phyloP scores from a whole-genome alignment of 2,888 invertebrate genomes.

The Sesamia inferens region DNA sequence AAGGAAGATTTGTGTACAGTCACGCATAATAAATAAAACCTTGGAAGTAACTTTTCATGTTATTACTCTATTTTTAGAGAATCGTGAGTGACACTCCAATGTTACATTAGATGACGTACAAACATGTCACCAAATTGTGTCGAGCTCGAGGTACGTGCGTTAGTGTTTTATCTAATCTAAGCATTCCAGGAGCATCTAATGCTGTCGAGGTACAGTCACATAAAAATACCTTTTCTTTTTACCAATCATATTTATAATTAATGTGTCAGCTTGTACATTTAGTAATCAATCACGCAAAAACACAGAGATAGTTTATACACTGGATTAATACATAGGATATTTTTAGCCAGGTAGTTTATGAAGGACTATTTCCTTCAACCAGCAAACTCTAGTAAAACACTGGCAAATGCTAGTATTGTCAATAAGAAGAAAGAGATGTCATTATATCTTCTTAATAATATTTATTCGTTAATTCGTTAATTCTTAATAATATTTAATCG shows the following conservation, averaged over 20 bases:
- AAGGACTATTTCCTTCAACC: neutral
- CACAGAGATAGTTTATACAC: neutral
- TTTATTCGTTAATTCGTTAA: too few relatives aligned
- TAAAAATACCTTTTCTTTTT: neutral
- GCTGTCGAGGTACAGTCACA: neutral
- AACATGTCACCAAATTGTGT: constrained; percentile 32
- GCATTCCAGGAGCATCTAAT: constrained; percentile 36
- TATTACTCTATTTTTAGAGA: constrained; percentile 54
- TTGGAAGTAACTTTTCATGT: constrained; percentile 45
- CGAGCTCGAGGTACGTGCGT: constrained; percentile 25
- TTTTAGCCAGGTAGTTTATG: neutral
- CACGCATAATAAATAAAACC: constrained; percentile 40
- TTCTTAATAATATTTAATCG: too few relatives aligned
- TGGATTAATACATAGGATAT: neutral
- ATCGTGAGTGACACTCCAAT: constrained; percentile 60
- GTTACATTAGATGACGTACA: constrained; percentile 52
- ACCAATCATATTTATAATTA: neutral
- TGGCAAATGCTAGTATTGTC: neutral
- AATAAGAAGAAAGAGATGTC: neutral
- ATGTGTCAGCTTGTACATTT: neutral
- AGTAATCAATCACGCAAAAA: neutral
- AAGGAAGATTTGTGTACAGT: constrained; percentile 7
- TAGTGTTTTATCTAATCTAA: constrained; percentile 60
- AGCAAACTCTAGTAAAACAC: neutral
- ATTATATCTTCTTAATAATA: neutral